A percentile compares a stretch with the other conserved stretches of the same genome.
These are phyloP conservation scores for Salticus scenicus DNA, from an alignment of 2,888 invertebrate genomes.

Conservation along the genomic window DNA sequence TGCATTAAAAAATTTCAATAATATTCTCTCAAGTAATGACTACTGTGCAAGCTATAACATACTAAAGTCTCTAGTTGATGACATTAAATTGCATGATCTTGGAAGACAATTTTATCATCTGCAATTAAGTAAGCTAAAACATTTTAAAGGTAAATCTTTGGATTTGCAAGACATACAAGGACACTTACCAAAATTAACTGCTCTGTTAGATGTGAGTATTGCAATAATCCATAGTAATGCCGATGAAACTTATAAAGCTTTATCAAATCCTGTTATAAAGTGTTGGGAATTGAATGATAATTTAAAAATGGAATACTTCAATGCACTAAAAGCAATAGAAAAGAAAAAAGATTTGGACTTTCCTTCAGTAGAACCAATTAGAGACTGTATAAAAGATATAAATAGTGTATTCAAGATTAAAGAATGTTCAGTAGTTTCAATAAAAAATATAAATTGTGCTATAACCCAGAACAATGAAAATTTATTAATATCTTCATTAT, in stretches of 20 bases:
- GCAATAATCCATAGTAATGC: neutral
- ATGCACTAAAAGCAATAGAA: neutral
- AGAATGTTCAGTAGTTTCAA: neutral
- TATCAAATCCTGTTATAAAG: conserved; percentile 9
- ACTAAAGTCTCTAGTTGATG: neutral
- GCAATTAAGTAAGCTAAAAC: neutral
- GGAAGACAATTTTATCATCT: conserved; percentile 8
- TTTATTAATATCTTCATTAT: conserved; percentile 16
- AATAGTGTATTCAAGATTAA: neutral
- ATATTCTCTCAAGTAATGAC: neutral
- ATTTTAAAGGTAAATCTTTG: neutral
- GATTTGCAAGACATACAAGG: neutral
- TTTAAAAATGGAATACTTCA: neutral
- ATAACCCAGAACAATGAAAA: neutral
- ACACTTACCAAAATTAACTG: neutral
- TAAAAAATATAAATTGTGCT: neutral
- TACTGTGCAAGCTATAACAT: conserved; percentile 12
- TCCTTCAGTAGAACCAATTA: neutral
- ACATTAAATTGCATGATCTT: neutral
- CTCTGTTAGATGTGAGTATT: neutral
- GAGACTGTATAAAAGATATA: neutral
- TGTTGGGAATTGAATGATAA: neutral
- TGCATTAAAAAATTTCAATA: neutral
- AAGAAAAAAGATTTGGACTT: neutral
- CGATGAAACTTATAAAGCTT: neutral